phyloP scores from a whole-genome alignment of 2,888 invertebrate genomes.

The Aphodius granarius region DNA sequence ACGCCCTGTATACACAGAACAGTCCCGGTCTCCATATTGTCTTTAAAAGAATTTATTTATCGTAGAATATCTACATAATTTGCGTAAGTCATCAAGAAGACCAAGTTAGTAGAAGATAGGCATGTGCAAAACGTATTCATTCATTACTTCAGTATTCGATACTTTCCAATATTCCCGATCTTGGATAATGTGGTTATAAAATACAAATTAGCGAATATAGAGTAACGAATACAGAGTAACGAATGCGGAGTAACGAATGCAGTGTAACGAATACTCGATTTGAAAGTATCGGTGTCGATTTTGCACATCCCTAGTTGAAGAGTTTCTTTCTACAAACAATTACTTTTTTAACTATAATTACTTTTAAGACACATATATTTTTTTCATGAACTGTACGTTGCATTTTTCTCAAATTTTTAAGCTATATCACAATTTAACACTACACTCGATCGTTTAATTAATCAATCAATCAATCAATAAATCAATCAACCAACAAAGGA shows the following conservation, averaged over 20 bases:
- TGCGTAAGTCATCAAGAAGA: background rate
- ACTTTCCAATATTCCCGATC: no score
- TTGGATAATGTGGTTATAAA: no score
- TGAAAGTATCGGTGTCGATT: no score
- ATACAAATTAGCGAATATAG: no score
- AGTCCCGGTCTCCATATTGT: no score
- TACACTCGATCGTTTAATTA: background rate
- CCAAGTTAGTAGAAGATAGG: no score
- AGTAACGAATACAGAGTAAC: no score
- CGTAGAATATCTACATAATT: background rate
- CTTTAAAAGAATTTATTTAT: background rate
- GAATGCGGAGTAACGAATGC: no score
- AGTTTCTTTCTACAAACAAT: background rate
- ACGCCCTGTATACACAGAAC: no score
- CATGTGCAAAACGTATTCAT: no score
- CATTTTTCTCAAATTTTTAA: background rate
- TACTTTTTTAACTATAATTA: background rate
- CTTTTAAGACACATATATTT: background rate
- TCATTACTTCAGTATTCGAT: no score
- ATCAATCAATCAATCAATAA: background rate
- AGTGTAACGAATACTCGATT: no score
- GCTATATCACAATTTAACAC: background rate
- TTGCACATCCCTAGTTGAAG: background rate
- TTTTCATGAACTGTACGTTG: background rate
- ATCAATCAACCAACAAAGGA: background rate